Percentiles rank a stretch among this genome's conserved stretches.
phyloP scores from a whole-genome alignment of 2,888 invertebrate genomes.

The Tholera decimalis region DNA sequence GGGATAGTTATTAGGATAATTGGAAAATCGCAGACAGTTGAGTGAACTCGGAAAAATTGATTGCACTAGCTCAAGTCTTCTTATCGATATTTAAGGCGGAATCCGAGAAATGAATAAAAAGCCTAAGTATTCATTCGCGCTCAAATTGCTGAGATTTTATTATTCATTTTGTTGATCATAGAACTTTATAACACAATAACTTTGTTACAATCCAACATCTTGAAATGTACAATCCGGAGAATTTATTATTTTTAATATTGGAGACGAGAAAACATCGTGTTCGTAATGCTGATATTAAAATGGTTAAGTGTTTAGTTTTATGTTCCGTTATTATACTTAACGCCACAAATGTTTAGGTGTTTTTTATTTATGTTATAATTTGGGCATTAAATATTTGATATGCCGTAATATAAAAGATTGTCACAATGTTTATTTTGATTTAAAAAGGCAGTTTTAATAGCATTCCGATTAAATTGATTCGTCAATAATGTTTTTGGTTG shows the following conservation, averaged over 20 bases:
- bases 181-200: conserved; percentile 49
- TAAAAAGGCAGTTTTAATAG: conserved; percentile 28
- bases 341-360: conserved; percentile 33
- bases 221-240: conserved; percentile 39
- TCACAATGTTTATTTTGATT: conserved; percentile 40
- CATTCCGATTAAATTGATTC: conserved; percentile 43
- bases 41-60: conserved; percentile 43
- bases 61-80: conserved; percentile 15
- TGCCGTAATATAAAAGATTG: conserved; percentile 24
- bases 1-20: conserved; percentile 22
- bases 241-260: conserved; percentile 58
- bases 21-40: conserved; percentile 50
- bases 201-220: conserved; percentile 41
- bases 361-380: conserved; percentile 44
- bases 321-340: conserved; percentile 43
- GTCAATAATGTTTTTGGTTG: conserved; percentile 23
- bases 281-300: conserved; percentile 40
- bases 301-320: conserved; percentile 46
- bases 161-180: conserved; percentile 50
- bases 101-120: conserved; percentile 42
- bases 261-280: conserved; percentile 33
- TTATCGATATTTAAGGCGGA: conserved; percentile 35
- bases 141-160: conserved; percentile 44
- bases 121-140: conserved; percentile 32
- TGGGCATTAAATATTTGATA: conserved; percentile 30